phyloP scores from a whole-genome alignment of 2,113 vertebrate genomes.

The Trichomycterus rosablanca region DNA sequence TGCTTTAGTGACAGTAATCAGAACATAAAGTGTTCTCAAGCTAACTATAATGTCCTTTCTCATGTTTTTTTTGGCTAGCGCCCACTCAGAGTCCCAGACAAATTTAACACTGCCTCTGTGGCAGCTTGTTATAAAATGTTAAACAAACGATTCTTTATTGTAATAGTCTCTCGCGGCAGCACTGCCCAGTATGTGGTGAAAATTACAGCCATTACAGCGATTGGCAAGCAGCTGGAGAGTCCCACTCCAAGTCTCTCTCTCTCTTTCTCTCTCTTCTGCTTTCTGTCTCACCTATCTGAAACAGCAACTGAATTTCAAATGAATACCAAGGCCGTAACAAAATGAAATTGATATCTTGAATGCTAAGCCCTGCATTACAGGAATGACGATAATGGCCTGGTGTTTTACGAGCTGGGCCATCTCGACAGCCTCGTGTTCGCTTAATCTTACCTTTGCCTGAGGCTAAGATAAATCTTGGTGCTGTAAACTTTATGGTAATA shows the following conservation, averaged over 20 bases:
- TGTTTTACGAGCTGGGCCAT: conserved; percentile 70
- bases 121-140: conserved; percentile 35
- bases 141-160: conserved; percentile 39
- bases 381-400: conserved; percentile 62
- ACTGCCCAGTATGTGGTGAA: conserved; percentile 31
- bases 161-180: conserved; percentile 35
- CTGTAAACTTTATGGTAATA: conserved; percentile 69
- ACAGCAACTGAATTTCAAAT: conserved; percentile 46
- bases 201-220: conserved; percentile 37
- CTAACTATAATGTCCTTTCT: conserved; percentile 9
- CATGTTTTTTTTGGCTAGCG: neutral
- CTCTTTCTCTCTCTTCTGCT: conserved; percentile 9
- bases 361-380: conserved; percentile 66
- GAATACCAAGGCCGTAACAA: conserved; percentile 57
- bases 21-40: conserved; percentile 26
- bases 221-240: conserved; percentile 31
- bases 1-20: conserved; percentile 46
- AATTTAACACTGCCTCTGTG: conserved; percentile 20
- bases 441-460: conserved; percentile 73
- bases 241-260: conserved; percentile 11
- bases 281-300: conserved; percentile 16
- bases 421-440: conserved; percentile 59
- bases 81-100: neutral
- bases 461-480: conserved; percentile 66
- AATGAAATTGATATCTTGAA: conserved; percentile 65